Evolutionary conservation across 2,888 invertebrate species (phyloP).

Genomic region (Drosophila nr. medialis): DNA sequence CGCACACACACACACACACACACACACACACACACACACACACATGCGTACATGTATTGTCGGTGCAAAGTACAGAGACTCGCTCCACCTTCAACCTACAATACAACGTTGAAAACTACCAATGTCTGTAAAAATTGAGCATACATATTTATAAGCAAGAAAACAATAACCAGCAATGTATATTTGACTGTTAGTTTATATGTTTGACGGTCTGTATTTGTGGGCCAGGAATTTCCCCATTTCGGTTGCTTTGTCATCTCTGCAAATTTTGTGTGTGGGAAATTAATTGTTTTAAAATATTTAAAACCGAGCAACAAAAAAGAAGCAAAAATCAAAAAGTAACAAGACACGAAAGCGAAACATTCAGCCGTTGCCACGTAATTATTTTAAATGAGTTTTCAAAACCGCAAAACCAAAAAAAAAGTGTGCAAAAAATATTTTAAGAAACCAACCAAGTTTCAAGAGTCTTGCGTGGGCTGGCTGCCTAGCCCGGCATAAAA

Average conservation of each 20-base stretch:
- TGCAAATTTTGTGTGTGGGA: conserved; percentile 63
- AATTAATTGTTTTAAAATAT: conserved; percentile 65
- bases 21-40: conserved; percentile 15
- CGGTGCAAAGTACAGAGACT: conserved; percentile 32
- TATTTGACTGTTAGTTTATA: neutral
- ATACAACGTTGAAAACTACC: conserved; percentile 5
- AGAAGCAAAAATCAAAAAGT: conserved; percentile 6
- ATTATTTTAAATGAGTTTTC: conserved; percentile 74
- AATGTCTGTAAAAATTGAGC: conserved; percentile 17
- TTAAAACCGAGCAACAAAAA: conserved; percentile 23
- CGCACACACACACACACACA: neutral
- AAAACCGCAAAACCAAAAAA: conserved; percentile 43
- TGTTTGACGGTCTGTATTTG: conserved; percentile 11
- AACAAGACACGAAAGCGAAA: conserved; percentile 26
- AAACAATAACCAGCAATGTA: conserved; percentile 22
- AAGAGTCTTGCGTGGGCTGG: conserved; percentile 18
- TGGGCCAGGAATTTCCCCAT: conserved; percentile 72
- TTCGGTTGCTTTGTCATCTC: conserved; percentile 62
- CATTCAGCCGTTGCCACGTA: conserved; percentile 44
- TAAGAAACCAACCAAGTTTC: conserved; percentile 18
- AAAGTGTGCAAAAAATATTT: conserved; percentile 5
- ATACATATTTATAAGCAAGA: conserved; percentile 35
- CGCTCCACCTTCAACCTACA: conserved; percentile 27
- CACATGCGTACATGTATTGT: neutral
- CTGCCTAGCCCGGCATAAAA: neutral